Conservation (phyloP, 1,140 invertebrate species). For the Apocrypta bakeri region DNA sequence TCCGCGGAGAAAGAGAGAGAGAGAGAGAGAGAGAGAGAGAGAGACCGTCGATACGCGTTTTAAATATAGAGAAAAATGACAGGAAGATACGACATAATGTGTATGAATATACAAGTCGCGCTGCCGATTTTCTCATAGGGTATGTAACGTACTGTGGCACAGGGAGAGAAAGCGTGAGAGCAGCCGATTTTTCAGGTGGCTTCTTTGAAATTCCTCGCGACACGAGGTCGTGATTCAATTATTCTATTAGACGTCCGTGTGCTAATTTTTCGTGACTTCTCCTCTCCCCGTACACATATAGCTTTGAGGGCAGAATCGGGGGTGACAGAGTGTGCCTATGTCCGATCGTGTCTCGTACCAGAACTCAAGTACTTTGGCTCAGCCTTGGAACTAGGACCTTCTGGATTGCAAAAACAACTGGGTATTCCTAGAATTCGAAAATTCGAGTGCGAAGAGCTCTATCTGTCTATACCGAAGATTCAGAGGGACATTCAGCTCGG, state of each 20-base stretch:
- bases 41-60: not conserved
- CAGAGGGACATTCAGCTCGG: conserved; percentile 74
- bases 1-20: no score
- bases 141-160: no score
- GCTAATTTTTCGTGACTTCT: not conserved
- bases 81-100: not conserved
- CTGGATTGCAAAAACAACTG: conserved; percentile 75
- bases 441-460: conserved; percentile 75
- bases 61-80: not conserved
- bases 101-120: no score
- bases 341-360: conserved; percentile 69
- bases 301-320: conserved; percentile 72
- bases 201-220: conserved; percentile 48
- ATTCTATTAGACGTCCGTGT: conserved; percentile 29
- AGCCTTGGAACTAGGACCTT: conserved; percentile 69
- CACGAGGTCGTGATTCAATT: conserved; percentile 52
- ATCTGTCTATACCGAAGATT: conserved; percentile 71
- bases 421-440: conserved; percentile 75
- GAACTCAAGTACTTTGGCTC: conserved; percentile 70
- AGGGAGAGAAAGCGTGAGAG: conserved; percentile 53
- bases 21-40: no score
- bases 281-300: conserved; percentile 51
- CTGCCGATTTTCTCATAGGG: conserved; percentile 24
- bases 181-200: conserved; percentile 46
- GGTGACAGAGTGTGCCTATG: conserved; percentile 76